phyloP scores from a whole-genome alignment of 1,140 invertebrate genomes.

The Neoseiulus cucumeris region DNA sequence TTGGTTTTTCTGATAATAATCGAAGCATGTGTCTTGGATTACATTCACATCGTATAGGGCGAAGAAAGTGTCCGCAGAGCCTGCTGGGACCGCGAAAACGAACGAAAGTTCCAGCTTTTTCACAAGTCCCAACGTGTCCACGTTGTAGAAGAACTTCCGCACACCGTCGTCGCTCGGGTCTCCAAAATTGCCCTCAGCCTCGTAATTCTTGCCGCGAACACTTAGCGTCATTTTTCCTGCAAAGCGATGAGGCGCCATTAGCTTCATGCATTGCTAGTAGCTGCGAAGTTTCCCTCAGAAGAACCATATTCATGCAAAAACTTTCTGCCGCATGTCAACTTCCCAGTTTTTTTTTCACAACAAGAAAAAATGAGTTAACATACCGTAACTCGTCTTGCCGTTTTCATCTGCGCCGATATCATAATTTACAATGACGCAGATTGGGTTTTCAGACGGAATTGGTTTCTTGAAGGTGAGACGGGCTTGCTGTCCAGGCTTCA shows the following conservation, averaged over 20 bases:
- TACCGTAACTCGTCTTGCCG: background rate
- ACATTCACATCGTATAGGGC: background rate
- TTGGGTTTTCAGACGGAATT: background rate
- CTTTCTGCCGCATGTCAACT: too few relatives aligned
- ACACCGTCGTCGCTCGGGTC: background rate
- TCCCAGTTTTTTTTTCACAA: too few relatives aligned
- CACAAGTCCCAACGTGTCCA: background rate
- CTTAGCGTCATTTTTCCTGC: background rate
- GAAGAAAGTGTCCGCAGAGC: background rate
- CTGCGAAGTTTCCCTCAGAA: too few relatives aligned
- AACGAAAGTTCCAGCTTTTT: background rate
- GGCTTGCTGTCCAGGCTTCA: background rate
- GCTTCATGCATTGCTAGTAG: too few relatives aligned
- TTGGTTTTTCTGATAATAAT: background rate
- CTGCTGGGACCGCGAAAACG: background rate
- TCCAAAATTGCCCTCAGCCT: background rate
- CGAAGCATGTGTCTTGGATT: background rate
- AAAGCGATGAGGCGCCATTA: too few relatives aligned
- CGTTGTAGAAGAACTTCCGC: slow-evolving; percentile 6
- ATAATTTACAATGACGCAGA: background rate
- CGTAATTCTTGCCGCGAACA: background rate
- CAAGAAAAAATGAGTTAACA: too few relatives aligned
- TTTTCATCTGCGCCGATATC: background rate
- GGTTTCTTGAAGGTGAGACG: background rate
- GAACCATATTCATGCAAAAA: too few relatives aligned